A percentile compares a stretch with the other conserved stretches of the same genome.
Evolutionary conservation across 1,140 invertebrate species (phyloP).

Genomic region (Panulirus ornatus): DNA sequence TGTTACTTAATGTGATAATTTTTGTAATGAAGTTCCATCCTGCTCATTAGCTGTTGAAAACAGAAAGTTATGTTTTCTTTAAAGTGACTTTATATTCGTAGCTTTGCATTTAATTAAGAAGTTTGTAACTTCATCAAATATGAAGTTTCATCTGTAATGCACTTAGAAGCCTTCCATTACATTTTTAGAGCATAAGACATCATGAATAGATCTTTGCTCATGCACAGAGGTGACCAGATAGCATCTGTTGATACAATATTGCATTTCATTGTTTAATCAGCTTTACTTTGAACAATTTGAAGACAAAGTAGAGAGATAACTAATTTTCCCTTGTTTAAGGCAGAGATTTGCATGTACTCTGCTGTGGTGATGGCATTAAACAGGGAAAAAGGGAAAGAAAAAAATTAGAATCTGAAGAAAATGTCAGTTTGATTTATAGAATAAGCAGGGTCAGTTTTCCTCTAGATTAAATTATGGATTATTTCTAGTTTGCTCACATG

Average conservation of each 20-base stretch:
- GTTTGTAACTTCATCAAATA: background rate
- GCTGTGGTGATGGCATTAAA: constrained; percentile 62
- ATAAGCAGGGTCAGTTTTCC: constrained; percentile 36
- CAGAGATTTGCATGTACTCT: constrained; percentile 61
- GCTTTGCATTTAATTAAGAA: background rate
- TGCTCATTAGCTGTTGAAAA: background rate
- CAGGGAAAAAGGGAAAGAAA: background rate
- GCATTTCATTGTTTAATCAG: background rate
- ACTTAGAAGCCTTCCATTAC: background rate
- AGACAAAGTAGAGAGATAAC: background rate
- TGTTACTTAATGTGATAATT: constrained; percentile 33
- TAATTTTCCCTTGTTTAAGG: constrained; percentile 42
- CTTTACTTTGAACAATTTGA: background rate
- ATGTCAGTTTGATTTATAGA: constrained; percentile 21
- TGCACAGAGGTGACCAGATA: background rate
- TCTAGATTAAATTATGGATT: background rate
- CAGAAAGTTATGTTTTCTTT: background rate
- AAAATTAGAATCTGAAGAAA: background rate
- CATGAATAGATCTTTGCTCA: constrained; percentile 33
- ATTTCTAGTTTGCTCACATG: constrained; percentile 5
- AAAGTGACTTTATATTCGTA: background rate
- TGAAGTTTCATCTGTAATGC: background rate
- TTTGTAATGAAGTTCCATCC: background rate
- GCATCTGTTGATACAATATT: background rate
- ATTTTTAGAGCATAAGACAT: background rate